Evolutionary conservation across 2,113 vertebrate species (phyloP), one percentile per base, ranked within the genome.

Genomic region (Oncorhynchus clarkii): DNA sequence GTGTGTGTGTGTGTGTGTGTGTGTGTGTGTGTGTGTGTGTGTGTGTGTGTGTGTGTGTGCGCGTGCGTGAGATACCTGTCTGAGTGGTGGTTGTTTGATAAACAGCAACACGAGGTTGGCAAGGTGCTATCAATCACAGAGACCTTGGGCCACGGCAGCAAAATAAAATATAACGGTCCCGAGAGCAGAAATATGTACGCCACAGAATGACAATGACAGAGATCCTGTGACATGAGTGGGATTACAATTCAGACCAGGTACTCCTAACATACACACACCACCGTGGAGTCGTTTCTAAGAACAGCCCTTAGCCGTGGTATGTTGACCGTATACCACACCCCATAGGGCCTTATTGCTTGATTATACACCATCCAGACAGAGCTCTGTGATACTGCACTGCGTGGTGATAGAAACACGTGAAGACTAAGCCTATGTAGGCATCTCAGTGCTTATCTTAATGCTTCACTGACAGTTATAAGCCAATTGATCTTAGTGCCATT

Each of bases 141-240:
- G 84, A 90, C 88, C 89, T 90, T 88, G 89, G 86, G 80, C 82
- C 76, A 67, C 78, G 86, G 79, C 87, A 88, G 82, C 85, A 80
- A 91, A 91, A 89, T 89, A 89, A 89, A 88, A 91, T 91, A 86
- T 88, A 88, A 88, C 16, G 84, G 84, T 88, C 86, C 75, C 82
- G 85, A 86, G 77, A 86, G 82, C 84, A 88, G 82, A 88, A 88
- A 88, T 89, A 85, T 92, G 89, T 79, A 87, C 83, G 24, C 76
- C 80, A 79, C 31, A 0, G 67, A 79, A 79, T 85, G 89, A 90
- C 87, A 88, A 80, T 88, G 86, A 89, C 77, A 74, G 82, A 89
- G 72, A 51, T 80, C 79, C 78, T 48, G 67, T 77, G 84, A 76
- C 78, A 76, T 81, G 77, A 85, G 78, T 78, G 6, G 77, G 57